Conservation (phyloP, 1,140 invertebrate species). For the Zaprionus capensis region DNA sequence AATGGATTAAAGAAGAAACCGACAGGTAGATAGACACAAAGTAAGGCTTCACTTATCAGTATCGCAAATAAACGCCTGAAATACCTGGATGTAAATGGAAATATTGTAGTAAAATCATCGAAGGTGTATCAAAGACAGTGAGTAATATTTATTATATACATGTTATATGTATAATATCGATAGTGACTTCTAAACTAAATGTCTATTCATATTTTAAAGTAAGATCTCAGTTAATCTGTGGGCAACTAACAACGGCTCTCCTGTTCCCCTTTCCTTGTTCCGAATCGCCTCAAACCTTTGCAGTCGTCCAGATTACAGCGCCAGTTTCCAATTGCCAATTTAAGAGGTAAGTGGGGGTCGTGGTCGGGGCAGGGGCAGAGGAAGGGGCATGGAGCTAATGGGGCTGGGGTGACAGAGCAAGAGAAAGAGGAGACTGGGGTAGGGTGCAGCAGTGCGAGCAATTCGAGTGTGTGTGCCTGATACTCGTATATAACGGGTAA, state of each 20-base stretch:
- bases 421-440: slow-evolving; percentile 2
- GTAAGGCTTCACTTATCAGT: too few species aligned
- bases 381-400: background rate
- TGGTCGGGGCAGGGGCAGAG: background rate
- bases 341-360: background rate
- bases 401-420: slow-evolving; percentile 3
- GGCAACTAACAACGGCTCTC: background rate
- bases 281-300: background rate
- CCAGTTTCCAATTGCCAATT: slow-evolving; percentile 5
- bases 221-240: background rate
- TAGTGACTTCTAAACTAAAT: too few species aligned
- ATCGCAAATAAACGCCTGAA: too few species aligned
- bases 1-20: too few species aligned
- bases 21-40: too few species aligned
- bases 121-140: too few species aligned
- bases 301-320: background rate
- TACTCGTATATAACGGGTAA: slow-evolving; percentile 39
- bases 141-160: too few species aligned
- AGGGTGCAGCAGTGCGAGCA: slow-evolving; percentile 44
- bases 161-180: too few species aligned
- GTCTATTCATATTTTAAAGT: too few species aligned
- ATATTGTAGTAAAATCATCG: too few species aligned
- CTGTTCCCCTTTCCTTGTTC: background rate
- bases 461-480: slow-evolving; percentile 64
- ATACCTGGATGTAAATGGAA: too few species aligned